These are phyloP conservation scores for Phrynocephalus guinanensis DNA, from an alignment of 2,797 vertebrate species.

Conservation along the genomic window DNA sequence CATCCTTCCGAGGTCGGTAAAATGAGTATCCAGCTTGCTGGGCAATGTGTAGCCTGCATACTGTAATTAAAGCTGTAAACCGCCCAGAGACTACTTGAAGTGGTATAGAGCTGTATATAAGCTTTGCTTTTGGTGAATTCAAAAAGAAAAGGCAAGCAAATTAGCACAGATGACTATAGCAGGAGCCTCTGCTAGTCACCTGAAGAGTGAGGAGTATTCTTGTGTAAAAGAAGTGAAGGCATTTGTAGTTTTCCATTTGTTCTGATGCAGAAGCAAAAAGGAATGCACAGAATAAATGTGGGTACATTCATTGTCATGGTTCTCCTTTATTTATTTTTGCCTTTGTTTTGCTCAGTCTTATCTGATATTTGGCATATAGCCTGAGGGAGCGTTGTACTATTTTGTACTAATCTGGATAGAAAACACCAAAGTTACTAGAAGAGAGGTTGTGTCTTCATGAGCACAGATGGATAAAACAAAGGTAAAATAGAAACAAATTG, in stretches of 20 bases:
- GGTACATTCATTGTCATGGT: background rate
- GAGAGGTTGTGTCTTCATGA: background rate
- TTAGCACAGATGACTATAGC: background rate
- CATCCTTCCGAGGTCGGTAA: too few relatives aligned
- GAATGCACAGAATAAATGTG: background rate
- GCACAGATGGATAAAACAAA: background rate
- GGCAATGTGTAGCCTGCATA: too few relatives aligned
- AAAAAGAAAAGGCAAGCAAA: background rate
- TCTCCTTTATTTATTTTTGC: background rate
- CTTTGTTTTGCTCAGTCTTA: background rate
- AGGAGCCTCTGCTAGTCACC: background rate
- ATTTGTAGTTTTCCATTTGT: background rate
- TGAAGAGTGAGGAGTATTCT: background rate
- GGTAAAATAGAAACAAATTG: background rate
- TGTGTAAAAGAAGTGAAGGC: background rate
- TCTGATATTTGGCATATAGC: background rate
- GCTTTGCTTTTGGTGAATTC: background rate
- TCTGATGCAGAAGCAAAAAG: background rate
- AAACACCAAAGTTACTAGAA: constrained; percentile 4
- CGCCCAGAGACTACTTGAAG: too few relatives aligned
- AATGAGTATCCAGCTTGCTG: too few relatives aligned
- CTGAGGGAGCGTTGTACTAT: background rate
- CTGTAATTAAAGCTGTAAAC: too few relatives aligned
- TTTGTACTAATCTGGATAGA: background rate
- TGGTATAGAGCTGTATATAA: too few relatives aligned